phyloP scores from a whole-genome alignment of 2,113 vertebrate genomes.

The Silurus asotus region DNA sequence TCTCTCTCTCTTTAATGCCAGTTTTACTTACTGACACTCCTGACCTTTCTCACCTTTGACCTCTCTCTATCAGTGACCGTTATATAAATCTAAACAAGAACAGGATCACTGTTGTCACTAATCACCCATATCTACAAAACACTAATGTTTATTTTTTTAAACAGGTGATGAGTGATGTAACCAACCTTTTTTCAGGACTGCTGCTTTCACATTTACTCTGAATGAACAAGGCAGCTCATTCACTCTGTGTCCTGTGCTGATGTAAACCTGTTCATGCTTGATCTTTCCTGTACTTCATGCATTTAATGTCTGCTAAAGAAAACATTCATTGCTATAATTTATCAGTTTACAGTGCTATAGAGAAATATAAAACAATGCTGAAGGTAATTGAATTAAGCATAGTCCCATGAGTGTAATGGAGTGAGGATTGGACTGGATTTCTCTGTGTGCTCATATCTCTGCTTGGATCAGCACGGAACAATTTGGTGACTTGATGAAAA shows the following conservation, averaged over 20 bases:
- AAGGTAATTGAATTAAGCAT: constrained; percentile 62
- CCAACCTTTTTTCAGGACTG: constrained; percentile 3
- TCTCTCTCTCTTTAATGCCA: not conserved
- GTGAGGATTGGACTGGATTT: constrained; percentile 50
- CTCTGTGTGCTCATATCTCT: not conserved
- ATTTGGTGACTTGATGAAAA: not conserved
- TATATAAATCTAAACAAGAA: constrained; percentile 16
- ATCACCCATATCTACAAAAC: constrained; percentile 2
- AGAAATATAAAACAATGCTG: constrained; percentile 45
- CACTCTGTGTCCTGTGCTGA: not conserved
- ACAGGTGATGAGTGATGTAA: constrained; percentile 20
- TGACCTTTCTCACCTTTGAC: constrained; percentile 47
- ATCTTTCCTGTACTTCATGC: not conserved
- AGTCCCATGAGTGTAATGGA: constrained; percentile 67
- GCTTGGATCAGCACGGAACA: constrained; percentile 14
- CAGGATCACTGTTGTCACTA: constrained; percentile 14
- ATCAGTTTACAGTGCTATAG: constrained; percentile 59
- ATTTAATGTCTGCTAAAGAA: constrained; percentile 1
- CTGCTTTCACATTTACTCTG: not conserved
- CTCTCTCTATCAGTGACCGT: constrained; percentile 34
- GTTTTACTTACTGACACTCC: constrained; percentile 30
- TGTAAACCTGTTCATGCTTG: not conserved
- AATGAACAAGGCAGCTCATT: not conserved
- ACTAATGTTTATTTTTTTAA: constrained; percentile 37
- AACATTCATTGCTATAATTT: constrained; percentile 11